Conservation (phyloP, 2,113 vertebrate genomes). For the Ginglymostoma cirratum region DNA sequence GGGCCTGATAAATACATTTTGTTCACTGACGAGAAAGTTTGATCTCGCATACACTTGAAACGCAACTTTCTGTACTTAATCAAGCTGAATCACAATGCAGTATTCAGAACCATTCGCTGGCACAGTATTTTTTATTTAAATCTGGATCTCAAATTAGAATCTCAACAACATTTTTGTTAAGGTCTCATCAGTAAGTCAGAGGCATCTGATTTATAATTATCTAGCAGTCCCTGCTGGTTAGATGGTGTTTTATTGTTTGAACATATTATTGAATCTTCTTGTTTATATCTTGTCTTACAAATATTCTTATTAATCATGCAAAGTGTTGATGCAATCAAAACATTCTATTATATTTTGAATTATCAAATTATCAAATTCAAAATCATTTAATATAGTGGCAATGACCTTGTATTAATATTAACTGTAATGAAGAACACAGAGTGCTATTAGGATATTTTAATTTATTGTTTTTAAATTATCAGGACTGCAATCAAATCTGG, state of each 20-base stretch:
- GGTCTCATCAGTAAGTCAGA: neutral
- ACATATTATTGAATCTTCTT: neutral
- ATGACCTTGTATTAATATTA: neutral
- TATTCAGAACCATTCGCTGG: neutral
- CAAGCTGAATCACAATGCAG: neutral
- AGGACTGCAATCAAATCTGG: neutral
- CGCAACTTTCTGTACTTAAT: neutral
- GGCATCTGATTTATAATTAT: neutral
- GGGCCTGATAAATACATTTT: neutral
- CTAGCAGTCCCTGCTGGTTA: conserved; percentile 26
- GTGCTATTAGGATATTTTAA: neutral
- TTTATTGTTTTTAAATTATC: neutral
- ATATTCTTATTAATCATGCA: neutral
- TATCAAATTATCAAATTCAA: neutral
- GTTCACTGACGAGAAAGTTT: neutral
- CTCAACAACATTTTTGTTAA: neutral
- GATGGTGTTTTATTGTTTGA: neutral
- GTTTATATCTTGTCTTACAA: neutral
- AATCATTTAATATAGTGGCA: neutral
- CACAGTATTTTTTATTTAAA: neutral
- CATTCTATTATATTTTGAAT: neutral
- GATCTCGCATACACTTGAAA: neutral
- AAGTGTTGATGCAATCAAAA: neutral
- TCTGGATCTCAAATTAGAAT: neutral
- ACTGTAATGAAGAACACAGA: neutral